Evolutionary conservation across 2,113 vertebrate genomes (phyloP).

Genomic region (Labrus mixtus): DNA sequence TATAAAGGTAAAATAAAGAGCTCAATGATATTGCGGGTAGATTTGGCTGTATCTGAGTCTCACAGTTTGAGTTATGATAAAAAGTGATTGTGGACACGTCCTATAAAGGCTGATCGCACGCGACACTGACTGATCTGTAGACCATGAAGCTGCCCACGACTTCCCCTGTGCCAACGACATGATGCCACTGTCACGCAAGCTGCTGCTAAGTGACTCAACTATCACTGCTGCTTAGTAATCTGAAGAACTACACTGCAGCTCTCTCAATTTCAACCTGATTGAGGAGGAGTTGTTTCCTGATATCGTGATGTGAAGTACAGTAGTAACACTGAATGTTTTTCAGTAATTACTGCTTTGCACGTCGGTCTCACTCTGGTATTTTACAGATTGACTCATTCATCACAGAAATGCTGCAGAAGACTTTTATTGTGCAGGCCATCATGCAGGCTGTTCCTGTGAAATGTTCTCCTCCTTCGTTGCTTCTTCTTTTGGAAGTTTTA

Average conservation of each 20-base stretch:
- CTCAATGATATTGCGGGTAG: background rate
- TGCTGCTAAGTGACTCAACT: constrained; percentile 43
- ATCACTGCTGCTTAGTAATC: constrained; percentile 26
- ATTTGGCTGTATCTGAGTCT: background rate
- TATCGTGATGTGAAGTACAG: constrained; percentile 14
- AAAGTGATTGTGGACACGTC: constrained; percentile 31
- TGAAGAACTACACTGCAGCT: background rate
- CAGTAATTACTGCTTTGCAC: constrained; percentile 28
- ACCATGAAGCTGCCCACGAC: constrained; percentile 49
- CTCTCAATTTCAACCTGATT: constrained; percentile 16
- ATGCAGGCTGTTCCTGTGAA: too few species aligned
- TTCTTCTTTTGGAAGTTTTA: too few species aligned
- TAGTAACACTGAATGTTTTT: background rate
- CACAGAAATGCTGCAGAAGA: too few species aligned
- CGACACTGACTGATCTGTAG: constrained; percentile 77
- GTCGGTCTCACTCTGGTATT: constrained; percentile 4
- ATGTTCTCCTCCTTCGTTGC: too few species aligned
- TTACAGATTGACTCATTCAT: background rate
- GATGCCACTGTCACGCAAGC: constrained; percentile 71
- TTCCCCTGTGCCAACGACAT: constrained; percentile 60
- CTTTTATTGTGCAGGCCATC: too few species aligned
- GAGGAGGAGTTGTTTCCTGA: constrained; percentile 39
- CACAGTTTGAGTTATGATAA: constrained; percentile 30
- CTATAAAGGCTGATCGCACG: constrained; percentile 66
- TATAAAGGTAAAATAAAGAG: background rate